A percentile compares a stretch with the other conserved stretches of the same genome.
Evolutionary conservation across 2,888 invertebrate species (phyloP).

Genomic region (Pristionchus fissidentatus): DNA sequence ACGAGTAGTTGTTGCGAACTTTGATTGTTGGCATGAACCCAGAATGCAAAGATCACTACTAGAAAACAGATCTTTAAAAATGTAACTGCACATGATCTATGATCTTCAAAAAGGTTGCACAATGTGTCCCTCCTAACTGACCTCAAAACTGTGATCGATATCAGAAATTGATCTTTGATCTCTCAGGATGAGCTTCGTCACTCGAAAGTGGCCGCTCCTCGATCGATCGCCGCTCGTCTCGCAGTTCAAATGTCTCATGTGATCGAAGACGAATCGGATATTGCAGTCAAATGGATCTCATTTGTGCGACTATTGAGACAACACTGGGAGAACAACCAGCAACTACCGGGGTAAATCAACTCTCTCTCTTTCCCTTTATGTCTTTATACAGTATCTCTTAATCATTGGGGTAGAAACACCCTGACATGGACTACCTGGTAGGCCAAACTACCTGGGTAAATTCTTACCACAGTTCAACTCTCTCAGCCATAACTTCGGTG

Average conservation of each 20-base stretch:
- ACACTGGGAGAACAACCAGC: slow-evolving; percentile 87
- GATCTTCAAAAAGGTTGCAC: no score
- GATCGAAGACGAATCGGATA: slow-evolving; percentile 34
- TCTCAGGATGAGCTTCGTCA: slow-evolving; percentile 36
- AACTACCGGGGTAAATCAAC: slow-evolving; percentile 85
- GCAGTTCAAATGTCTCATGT: slow-evolving; percentile 33
- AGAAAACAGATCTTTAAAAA: neutral
- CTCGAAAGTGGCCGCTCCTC: slow-evolving; percentile 29
- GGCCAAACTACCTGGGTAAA: no score
- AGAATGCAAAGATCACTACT: no score
- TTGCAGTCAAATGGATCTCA: slow-evolving; percentile 85
- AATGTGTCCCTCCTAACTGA: neutral
- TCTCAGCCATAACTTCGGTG: no score
- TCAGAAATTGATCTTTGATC: neutral
- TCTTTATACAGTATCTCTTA: no score
- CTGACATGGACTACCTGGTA: no score
- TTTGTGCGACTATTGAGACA: slow-evolving; percentile 90
- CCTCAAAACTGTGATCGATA: neutral
- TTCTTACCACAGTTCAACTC: no score
- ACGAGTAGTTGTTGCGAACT: no score
- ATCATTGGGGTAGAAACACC: neutral
- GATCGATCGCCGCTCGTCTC: slow-evolving; percentile 41
- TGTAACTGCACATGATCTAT: neutral
- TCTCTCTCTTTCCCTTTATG: no score
- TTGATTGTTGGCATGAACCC: no score